Evolutionary conservation across 2,113 vertebrate genomes (phyloP).

Genomic region (Lepidothrix coronata): DNA sequence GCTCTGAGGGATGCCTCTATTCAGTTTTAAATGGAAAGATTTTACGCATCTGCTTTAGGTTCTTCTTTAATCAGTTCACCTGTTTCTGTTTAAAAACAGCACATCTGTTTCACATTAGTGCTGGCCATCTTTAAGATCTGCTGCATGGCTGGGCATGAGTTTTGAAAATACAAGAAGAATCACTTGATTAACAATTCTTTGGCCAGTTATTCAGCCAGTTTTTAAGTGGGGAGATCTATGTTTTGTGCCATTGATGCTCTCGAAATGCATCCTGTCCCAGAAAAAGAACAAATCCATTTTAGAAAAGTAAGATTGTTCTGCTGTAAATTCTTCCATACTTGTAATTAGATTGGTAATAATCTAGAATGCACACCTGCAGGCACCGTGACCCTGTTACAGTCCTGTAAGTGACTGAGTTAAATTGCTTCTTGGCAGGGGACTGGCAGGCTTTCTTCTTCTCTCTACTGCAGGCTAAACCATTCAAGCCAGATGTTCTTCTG

Average conservation of each 20-base stretch:
- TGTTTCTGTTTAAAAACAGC: slow-evolving; percentile 63
- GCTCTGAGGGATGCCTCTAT: slow-evolving; percentile 4
- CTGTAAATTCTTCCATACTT: neutral
- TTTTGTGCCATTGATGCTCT: neutral
- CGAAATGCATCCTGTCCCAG: neutral
- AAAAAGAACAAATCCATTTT: neutral
- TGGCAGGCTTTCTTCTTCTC: neutral
- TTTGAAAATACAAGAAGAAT: slow-evolving; percentile 32
- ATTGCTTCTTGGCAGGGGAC: neutral
- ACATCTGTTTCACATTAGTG: slow-evolving; percentile 58
- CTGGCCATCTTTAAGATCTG: slow-evolving; percentile 56
- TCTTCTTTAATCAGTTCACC: slow-evolving; percentile 62
- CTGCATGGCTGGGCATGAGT: slow-evolving; percentile 35
- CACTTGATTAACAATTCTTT: slow-evolving; percentile 34
- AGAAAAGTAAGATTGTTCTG: neutral
- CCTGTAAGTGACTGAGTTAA: slow-evolving; percentile 1
- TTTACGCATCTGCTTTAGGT: slow-evolving; percentile 61
- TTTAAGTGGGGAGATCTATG: neutral
- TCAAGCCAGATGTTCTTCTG: slow-evolving; percentile 23
- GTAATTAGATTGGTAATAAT: neutral
- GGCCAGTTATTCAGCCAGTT: neutral
- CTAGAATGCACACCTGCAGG: slow-evolving; percentile 27
- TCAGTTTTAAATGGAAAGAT: slow-evolving; percentile 42
- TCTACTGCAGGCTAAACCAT: neutral
- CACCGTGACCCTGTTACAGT: neutral